Evolutionary conservation across 2,888 invertebrate genomes (phyloP), one percentile per base, ranked within the genome.

Genomic region (Volucella inanis): DNA sequence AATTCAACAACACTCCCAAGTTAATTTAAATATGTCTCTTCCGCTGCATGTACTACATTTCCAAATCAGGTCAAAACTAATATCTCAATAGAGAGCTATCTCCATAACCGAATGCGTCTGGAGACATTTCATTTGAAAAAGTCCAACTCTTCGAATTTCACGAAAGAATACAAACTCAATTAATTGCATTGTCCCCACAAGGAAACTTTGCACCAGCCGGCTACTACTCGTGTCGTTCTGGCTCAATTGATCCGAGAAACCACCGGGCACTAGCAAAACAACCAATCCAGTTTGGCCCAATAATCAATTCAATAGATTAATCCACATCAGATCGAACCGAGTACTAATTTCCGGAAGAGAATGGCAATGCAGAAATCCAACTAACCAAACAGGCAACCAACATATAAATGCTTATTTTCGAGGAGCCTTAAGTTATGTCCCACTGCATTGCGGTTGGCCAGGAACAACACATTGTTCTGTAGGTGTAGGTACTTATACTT

Each of bases 31-130:
- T 79, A 75, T 75, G 65, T 75, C 41, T 70, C 62, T 50, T 59
- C 75, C 80, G 79, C 64, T 54, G 31, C 59, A 71, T 65, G 43
- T 41, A 59, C 70, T 59, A 9, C 38, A 71, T 49, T 67, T 75
- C 84, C 80, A 84, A 84, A 75, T 84, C 59, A 84, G 84, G 84
- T 79, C 80, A 79, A 71, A 54, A 79, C 79, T 52, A 75, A 84
- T 74, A 62, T 83, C 83, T 83, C 64, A 75, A 83, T 79, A 57
- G 45, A 57, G 41, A 39, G 43, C 74, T 57, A 50, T 50, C 50
- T 70, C 62, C 45, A 72, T 65, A 39, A 9, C 76, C 57, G 68
- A 55, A 49, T 62, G 61, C 31, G 79, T 76, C 49, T 74, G 52
- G n/a, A 10, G 59, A 61, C 54, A 49, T 67, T 65, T 65, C 49